These are phyloP conservation scores for Brachionus rotundiformis DNA, from an alignment of 1,140 invertebrate genomes.

Conservation along the genomic window DNA sequence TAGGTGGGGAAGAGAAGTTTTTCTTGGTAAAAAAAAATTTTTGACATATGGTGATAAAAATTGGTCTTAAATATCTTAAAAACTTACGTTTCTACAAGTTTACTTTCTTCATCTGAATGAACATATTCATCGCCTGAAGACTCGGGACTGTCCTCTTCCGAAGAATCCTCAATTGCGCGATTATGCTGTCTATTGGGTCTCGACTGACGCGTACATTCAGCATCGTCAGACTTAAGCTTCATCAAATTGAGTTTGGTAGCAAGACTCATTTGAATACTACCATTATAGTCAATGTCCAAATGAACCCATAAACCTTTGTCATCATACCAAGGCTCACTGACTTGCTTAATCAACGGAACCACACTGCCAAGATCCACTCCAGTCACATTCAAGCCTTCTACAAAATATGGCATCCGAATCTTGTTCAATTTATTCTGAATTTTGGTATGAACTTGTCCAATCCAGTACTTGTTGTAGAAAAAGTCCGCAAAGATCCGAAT, in stretches of 20 bases:
- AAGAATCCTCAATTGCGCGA: conserved; percentile 63
- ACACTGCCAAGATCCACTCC: conserved; percentile 76
- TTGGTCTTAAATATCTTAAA: no score
- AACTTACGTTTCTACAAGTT: conserved; percentile 54
- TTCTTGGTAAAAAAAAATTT: no score
- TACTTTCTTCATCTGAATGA: conserved; percentile 54
- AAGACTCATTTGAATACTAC: conserved; percentile 82
- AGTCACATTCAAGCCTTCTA: conserved; percentile 77
- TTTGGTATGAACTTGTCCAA: conserved; percentile 69
- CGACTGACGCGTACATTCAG: neutral
- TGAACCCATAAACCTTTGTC: conserved; percentile 88
- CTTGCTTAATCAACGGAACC: conserved; percentile 75
- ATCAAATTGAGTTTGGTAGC: conserved; percentile 88
- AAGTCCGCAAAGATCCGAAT: conserved; percentile 78
- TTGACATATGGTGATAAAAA: no score
- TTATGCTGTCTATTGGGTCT: conserved; percentile 53
- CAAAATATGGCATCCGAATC: conserved; percentile 83
- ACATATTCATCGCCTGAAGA: conserved; percentile 81
- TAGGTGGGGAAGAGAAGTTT: no score
- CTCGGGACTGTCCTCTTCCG: conserved; percentile 86
- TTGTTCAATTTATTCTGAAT: conserved; percentile 82
- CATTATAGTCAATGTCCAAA: conserved; percentile 83
- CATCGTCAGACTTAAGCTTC: conserved; percentile 70
- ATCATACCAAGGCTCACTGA: conserved; percentile 75
- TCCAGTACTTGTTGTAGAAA: conserved; percentile 70